A percentile compares a stretch with the other conserved stretches of the same genome.
Evolutionary conservation across 2,113 vertebrate genomes (phyloP).

Genomic region (Clinocottus analis): DNA sequence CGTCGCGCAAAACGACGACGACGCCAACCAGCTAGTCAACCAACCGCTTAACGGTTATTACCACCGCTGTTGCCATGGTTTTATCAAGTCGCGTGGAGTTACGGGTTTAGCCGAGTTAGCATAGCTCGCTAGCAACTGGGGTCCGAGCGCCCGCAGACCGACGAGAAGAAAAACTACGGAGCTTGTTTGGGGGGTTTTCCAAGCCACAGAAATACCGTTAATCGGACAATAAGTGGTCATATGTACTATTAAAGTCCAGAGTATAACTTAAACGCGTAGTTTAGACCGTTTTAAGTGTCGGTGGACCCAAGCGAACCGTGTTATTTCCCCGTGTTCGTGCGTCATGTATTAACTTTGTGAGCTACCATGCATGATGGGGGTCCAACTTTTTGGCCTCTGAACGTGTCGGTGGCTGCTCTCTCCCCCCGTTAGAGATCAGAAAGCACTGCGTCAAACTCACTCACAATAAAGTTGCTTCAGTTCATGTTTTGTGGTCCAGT

Average conservation of each 20-base stretch:
- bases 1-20: not conserved
- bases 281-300: not conserved
- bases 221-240: not conserved
- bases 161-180: constrained; percentile 18
- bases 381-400: constrained; percentile 62
- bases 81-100: constrained; percentile 15
- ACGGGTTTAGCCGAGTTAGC: constrained; percentile 65
- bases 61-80: not conserved
- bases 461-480: not conserved
- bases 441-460: not conserved
- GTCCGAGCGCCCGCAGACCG: constrained; percentile 26
- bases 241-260: rapidly evolving
- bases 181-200: constrained; percentile 21
- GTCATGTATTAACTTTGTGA: constrained; percentile 65
- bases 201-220: not conserved
- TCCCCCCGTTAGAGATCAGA: not conserved
- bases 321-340: constrained; percentile 47
- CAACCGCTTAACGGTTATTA: not conserved
- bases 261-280: not conserved
- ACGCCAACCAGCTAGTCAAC: not conserved
- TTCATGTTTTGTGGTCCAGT: not conserved
- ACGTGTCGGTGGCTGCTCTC: constrained; percentile 22
- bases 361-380: constrained; percentile 53
- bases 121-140: constrained; percentile 57
- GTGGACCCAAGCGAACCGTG: not conserved